A percentile compares a stretch with the other conserved stretches of the same genome.
These are phyloP conservation scores for Phaonia tiefii DNA, from an alignment of 2,888 invertebrate species.

Conservation along the genomic window DNA sequence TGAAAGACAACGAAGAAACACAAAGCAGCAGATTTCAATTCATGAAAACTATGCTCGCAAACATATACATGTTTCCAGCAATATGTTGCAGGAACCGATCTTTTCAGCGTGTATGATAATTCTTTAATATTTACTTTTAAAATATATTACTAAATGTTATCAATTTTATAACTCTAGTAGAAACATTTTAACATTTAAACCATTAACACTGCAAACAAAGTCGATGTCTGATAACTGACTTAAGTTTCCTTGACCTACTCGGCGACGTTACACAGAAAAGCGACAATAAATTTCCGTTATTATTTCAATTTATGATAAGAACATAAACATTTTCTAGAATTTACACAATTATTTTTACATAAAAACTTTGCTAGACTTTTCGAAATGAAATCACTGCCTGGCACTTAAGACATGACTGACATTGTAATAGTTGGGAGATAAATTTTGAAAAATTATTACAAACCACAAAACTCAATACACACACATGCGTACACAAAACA, in stretches of 20 bases:
- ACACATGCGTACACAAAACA: background rate
- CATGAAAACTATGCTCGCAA: too few relatives aligned
- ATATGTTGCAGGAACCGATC: too few relatives aligned
- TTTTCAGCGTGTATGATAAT: too few relatives aligned
- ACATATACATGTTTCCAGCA: too few relatives aligned
- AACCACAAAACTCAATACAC: background rate
- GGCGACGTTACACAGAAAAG: background rate
- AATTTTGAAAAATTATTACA: background rate
- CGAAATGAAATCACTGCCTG: background rate
- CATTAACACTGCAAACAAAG: background rate
- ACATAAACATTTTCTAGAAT: background rate
- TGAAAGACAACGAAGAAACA: too few relatives aligned
- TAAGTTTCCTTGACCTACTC: too few relatives aligned
- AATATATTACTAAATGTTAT: too few relatives aligned
- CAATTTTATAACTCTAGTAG: too few relatives aligned
- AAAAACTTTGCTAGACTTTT: constrained; percentile 11
- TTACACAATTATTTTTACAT: background rate
- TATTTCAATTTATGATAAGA: background rate
- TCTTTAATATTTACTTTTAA: too few relatives aligned
- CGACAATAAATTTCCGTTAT: constrained; percentile 16
- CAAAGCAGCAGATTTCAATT: too few relatives aligned
- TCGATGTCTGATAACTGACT: background rate
- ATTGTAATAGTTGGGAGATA: background rate
- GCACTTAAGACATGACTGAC: constrained; percentile 7
- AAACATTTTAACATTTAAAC: too few relatives aligned